Percentiles rank a stretch among this genome's conserved stretches.
These are phyloP conservation scores for Oeneis ivallda DNA, from an alignment of 2,888 invertebrate species.

Conservation along the genomic window DNA sequence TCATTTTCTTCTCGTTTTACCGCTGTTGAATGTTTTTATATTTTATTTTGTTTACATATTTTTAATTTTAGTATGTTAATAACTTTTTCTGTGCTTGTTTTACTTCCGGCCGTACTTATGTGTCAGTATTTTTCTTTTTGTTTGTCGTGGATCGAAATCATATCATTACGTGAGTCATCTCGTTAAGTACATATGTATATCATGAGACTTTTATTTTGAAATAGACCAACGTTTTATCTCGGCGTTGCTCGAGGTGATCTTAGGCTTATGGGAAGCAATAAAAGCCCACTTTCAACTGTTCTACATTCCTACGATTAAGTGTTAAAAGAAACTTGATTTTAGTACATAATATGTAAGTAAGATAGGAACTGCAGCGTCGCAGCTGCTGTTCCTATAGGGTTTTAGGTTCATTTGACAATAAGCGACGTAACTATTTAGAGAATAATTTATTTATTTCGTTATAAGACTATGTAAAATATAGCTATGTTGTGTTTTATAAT, in stretches of 20 bases:
- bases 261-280: slow-evolving; percentile 9
- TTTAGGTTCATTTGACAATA: slow-evolving; percentile 78
- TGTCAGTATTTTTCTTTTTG: slow-evolving; percentile 50
- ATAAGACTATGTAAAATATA: slow-evolving; percentile 78
- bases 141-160: slow-evolving; percentile 51
- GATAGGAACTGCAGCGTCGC: slow-evolving; percentile 55
- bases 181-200: slow-evolving; percentile 34
- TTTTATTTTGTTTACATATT: slow-evolving; percentile 41
- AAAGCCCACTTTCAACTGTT: slow-evolving; percentile 3
- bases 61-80: slow-evolving; percentile 42
- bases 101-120: slow-evolving; percentile 57
- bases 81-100: slow-evolving; percentile 41
- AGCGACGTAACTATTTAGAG: slow-evolving; percentile 71
- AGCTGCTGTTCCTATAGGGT: slow-evolving; percentile 45
- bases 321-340: slow-evolving; percentile 52
- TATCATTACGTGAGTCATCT: slow-evolving; percentile 55
- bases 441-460: slow-evolving; percentile 79
- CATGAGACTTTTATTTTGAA: slow-evolving; percentile 21
- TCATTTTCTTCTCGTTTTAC: slow-evolving; percentile 34
- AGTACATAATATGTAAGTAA: slow-evolving; percentile 65
- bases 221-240: slow-evolving; percentile 1
- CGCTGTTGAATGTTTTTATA: slow-evolving; percentile 42
- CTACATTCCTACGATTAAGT: slow-evolving; percentile 50
- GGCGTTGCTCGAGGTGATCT: slow-evolving; percentile 5
- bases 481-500: slow-evolving; percentile 78